Percentiles rank a stretch among this genome's conserved stretches.
Conservation (phyloP, 2,797 vertebrate species). For the Muraenolepis orangiensis region DNA sequence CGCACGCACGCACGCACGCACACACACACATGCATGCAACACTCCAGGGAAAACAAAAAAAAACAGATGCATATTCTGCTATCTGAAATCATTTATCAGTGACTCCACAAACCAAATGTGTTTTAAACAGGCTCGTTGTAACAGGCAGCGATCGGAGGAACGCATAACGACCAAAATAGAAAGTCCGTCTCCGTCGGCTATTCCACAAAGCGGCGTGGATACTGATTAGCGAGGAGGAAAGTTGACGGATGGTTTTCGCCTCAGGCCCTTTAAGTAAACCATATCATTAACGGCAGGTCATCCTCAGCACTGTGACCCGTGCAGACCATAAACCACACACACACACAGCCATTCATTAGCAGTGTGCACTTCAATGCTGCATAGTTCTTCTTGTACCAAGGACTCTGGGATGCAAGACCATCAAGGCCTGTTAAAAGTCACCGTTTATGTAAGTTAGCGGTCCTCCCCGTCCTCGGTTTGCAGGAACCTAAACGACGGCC, state of each 20-base stretch:
- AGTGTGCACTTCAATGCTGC: background rate
- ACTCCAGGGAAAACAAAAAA: slow-evolving; percentile 76
- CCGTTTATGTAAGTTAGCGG: background rate
- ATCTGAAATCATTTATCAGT: slow-evolving; percentile 67
- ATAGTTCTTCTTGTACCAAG: background rate
- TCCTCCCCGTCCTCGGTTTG: background rate
- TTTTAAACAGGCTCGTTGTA: slow-evolving; percentile 36
- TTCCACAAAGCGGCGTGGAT: background rate
- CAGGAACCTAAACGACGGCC: background rate
- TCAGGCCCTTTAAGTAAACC: background rate
- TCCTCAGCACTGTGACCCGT: background rate
- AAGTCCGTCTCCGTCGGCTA: background rate
- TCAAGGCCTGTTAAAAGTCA: background rate
- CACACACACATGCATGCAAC: slow-evolving; percentile 76
- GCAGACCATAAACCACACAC: background rate
- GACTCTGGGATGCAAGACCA: background rate
- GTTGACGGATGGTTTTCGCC: background rate
- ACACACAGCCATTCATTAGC: background rate
- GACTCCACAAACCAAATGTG: slow-evolving; percentile 60
- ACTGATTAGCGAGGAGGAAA: background rate
- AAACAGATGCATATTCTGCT: slow-evolving; percentile 75
- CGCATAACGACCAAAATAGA: slow-evolving; percentile 21
- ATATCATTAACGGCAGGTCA: background rate
- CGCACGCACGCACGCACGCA: no score
- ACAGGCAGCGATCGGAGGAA: slow-evolving; percentile 30